Percentiles rank a stretch among this genome's conserved stretches.
phyloP scores from a whole-genome alignment of 1,140 invertebrate species.

The Nasonia giraulti region DNA sequence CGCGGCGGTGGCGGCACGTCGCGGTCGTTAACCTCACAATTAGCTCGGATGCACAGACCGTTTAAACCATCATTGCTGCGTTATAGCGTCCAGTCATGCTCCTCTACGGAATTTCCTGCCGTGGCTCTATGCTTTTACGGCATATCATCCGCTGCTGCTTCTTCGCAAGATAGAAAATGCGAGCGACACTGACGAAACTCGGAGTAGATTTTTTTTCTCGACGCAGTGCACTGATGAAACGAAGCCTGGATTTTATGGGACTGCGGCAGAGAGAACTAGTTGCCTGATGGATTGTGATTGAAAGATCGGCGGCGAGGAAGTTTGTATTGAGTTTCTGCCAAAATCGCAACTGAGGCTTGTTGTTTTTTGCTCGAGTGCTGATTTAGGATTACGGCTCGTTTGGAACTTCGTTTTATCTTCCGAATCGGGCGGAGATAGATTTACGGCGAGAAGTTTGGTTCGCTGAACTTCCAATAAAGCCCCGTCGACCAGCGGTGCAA shows the following conservation, averaged over 20 bases:
- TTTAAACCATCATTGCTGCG: conserved; percentile 62
- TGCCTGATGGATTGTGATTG: not conserved
- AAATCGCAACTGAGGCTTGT: not conserved
- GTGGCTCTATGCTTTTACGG: conserved; percentile 8
- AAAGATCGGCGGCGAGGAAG: not conserved
- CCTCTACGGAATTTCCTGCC: conserved; percentile 60
- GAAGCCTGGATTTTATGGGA: not conserved
- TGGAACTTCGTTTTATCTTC: too few relatives aligned
- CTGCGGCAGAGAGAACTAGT: not conserved
- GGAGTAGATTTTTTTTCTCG: not conserved
- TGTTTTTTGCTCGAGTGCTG: not conserved
- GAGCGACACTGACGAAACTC: not conserved
- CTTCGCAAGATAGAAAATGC: not conserved
- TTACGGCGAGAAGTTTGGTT: too few relatives aligned
- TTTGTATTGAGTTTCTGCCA: not conserved
- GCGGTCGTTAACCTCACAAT: conserved; percentile 67
- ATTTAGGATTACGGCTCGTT: not conserved
- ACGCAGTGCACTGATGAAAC: not conserved
- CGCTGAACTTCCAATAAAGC: too few relatives aligned
- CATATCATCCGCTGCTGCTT: not conserved
- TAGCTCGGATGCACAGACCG: conserved; percentile 61
- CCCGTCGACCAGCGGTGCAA: too few relatives aligned
- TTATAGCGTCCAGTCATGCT: conserved; percentile 18
- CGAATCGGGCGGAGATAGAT: too few relatives aligned
- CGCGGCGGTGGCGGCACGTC: not conserved